These are phyloP conservation scores for Acanthisitta chloris DNA, from an alignment of 2,113 vertebrate species.

Conservation along the genomic window DNA sequence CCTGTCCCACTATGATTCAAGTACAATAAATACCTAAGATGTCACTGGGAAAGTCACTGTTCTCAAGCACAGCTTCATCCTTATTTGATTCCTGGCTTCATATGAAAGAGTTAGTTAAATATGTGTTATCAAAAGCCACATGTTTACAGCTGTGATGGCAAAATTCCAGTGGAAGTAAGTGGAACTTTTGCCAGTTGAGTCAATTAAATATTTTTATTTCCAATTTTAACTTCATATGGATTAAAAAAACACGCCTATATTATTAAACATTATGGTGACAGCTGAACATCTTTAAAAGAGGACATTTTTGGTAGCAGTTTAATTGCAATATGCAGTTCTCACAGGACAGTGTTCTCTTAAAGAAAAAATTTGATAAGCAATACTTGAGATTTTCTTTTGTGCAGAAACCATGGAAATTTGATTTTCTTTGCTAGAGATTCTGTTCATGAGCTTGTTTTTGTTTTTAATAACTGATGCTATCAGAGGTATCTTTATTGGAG, in stretches of 20 bases:
- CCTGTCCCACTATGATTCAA: neutral
- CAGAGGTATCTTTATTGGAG: neutral
- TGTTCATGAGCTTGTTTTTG: neutral
- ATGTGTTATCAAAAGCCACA: neutral
- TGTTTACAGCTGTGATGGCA: constrained; percentile 3
- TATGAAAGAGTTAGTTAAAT: neutral
- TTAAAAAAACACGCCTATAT: neutral
- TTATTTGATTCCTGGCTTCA: neutral
- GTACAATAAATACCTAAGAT: neutral
- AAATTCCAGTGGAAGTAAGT: neutral
- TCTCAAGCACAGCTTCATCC: neutral
- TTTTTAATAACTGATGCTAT: neutral
- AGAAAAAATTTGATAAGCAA: neutral
- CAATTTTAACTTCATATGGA: neutral
- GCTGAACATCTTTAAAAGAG: neutral
- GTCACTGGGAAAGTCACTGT: neutral
- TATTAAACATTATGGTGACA: neutral
- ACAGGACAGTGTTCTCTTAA: neutral
- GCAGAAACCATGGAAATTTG: neutral
- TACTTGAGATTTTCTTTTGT: neutral
- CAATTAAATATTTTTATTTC: constrained; percentile 15
- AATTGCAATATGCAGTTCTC: neutral
- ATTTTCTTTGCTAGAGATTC: neutral
- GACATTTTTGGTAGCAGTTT: neutral
- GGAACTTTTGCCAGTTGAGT: neutral